A percentile compares a stretch with the other conserved stretches of the same genome.
These are phyloP conservation scores for Nestor notabilis DNA, from an alignment of 2,113 vertebrate species.

Conservation along the genomic window DNA sequence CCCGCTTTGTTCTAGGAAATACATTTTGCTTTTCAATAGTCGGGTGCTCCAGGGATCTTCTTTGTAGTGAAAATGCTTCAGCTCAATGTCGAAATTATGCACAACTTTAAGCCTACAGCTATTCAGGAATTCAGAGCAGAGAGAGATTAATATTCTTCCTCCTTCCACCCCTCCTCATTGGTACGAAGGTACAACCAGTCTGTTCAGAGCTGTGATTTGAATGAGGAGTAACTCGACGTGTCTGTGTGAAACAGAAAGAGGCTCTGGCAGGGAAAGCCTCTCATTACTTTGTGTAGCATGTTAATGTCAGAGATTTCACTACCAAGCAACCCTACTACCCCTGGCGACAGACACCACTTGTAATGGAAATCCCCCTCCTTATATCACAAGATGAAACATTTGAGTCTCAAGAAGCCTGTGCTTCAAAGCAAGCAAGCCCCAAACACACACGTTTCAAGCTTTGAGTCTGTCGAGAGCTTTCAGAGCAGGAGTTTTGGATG, in stretches of 20 bases:
- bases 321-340: neutral
- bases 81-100: neutral
- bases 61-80: neutral
- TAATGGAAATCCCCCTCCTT: neutral
- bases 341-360: neutral
- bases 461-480: neutral
- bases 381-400: neutral
- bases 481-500: neutral
- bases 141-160: neutral
- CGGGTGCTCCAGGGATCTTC: neutral
- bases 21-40: neutral
- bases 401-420: neutral
- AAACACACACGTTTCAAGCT: neutral
- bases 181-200: neutral
- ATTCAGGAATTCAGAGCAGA: neutral
- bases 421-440: conserved; percentile 13
- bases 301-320: neutral
- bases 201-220: neutral
- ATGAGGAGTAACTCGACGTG: neutral
- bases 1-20: neutral
- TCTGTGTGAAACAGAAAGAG: neutral
- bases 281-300: neutral
- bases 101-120: neutral
- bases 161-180: neutral
- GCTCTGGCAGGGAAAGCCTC: neutral